Conservation (phyloP, 2,888 invertebrate species). For the Idaea straminata region DNA sequence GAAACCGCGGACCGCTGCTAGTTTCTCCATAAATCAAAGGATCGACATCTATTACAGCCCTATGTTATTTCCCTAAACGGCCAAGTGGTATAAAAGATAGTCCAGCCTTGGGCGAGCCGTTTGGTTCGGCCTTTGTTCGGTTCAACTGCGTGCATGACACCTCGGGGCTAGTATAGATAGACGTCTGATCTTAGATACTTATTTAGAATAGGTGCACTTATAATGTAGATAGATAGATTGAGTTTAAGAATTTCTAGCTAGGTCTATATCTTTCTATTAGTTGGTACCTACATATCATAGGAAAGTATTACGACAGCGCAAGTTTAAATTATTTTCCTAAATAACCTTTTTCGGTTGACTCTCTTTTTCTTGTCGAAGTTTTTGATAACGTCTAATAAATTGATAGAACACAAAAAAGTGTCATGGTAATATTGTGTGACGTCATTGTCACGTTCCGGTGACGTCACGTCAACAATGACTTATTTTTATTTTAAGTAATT, state of each 20-base stretch:
- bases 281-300: background rate
- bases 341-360: background rate
- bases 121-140: conserved; percentile 41
- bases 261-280: background rate
- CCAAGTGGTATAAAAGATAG: conserved; percentile 51
- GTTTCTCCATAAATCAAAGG: conserved; percentile 37
- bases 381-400: too few species aligned
- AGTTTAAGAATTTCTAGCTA: background rate
- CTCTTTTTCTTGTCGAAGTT: too few species aligned
- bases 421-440: too few species aligned
- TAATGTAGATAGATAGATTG: background rate
- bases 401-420: too few species aligned
- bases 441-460: too few species aligned
- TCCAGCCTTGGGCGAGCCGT: conserved; percentile 25
- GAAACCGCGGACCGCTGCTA: too few species aligned
- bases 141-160: conserved; percentile 45
- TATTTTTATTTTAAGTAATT: too few species aligned
- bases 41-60: conserved; percentile 43
- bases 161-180: conserved; percentile 40
- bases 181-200: background rate
- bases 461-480: too few species aligned
- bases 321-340: background rate
- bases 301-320: background rate
- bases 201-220: background rate
- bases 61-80: conserved; percentile 62